Evolutionary conservation across 2,888 invertebrate genomes (phyloP), one percentile per base, ranked within the genome.

Genomic region (Chironomus tentans): DNA sequence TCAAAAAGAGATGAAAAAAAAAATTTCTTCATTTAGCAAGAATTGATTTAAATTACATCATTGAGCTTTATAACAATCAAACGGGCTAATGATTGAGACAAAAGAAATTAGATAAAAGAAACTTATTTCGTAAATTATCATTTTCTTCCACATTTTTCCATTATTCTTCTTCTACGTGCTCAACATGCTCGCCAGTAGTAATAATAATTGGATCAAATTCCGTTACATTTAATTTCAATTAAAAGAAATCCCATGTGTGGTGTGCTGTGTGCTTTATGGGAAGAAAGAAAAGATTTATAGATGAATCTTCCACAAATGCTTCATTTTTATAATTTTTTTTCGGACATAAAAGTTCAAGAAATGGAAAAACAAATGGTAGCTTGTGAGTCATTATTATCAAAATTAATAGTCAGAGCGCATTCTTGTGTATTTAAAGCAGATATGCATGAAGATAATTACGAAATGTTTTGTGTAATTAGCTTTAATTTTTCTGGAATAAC

Each of bases 211-310:
- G 62, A 62, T 62, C 62, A 61, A 38, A 56, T 38, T n/a, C 72
- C 72, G 72, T 72, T 72, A 72, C 15, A 24, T 62, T 65, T 72
- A 72, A 72, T 72, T 72, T 72, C 72, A 72, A 72, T 72, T 72
- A 72, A 65, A 70, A 38, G 5, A 10, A 38, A 38, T 71, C 62
- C 56, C 72, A 72, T 72, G 46, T 72, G 72, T 62, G 38, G 65
- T 65, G 65, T 38, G 38, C 10, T 38, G 38, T 38, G 65, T 65
- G 72, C 70, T 70, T 50, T 72, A 61, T 72, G 72, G 13, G 18
- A 56, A 56, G 56, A 56, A 56, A 50, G 15, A 72, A 72, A 65
- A 72, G 72, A 72, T 72, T 72, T 72, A 72, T 62, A 28, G 50
- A 10, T 38, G 61, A 13, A 38, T 72, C 38, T 65, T 22, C 18